These are phyloP conservation scores for Nomada flava DNA, from an alignment of 2,888 invertebrate species.

Conservation along the genomic window DNA sequence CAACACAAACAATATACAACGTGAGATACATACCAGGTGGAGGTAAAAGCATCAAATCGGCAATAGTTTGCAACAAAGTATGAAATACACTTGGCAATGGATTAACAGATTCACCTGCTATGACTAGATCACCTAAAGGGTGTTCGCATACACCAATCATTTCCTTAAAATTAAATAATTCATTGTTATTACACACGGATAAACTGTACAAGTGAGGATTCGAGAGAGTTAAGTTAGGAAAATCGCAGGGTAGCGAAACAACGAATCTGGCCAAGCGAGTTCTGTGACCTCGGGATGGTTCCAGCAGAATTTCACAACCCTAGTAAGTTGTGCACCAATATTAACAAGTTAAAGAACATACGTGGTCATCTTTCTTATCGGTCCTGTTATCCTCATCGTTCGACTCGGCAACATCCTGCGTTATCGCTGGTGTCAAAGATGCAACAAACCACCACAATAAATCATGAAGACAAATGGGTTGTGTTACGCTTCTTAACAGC, in stretches of 20 bases:
- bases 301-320: too few species aligned
- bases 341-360: conserved; percentile 61
- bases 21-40: conserved; percentile 87
- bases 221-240: not conserved
- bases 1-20: too few species aligned
- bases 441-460: conserved; percentile 98
- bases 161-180: conserved; percentile 81
- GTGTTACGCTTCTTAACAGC: conserved; percentile 96
- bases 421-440: conserved; percentile 88
- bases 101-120: conserved; percentile 90
- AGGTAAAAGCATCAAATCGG: conserved; percentile 95
- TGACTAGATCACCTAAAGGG: conserved; percentile 91
- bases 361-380: conserved; percentile 83
- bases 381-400: conserved; percentile 86
- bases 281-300: too few species aligned
- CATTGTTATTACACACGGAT: not conserved
- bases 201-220: not conserved
- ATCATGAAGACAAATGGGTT: conserved; percentile 96
- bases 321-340: not conserved
- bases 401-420: conserved; percentile 79
- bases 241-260: too few species aligned
- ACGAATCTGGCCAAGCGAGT: too few species aligned
- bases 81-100: conserved; percentile 92
- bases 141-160: conserved; percentile 89
- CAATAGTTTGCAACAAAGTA: conserved; percentile 94